Conservation (phyloP, 2,888 invertebrate genomes). For the Tridacna crocea region DNA sequence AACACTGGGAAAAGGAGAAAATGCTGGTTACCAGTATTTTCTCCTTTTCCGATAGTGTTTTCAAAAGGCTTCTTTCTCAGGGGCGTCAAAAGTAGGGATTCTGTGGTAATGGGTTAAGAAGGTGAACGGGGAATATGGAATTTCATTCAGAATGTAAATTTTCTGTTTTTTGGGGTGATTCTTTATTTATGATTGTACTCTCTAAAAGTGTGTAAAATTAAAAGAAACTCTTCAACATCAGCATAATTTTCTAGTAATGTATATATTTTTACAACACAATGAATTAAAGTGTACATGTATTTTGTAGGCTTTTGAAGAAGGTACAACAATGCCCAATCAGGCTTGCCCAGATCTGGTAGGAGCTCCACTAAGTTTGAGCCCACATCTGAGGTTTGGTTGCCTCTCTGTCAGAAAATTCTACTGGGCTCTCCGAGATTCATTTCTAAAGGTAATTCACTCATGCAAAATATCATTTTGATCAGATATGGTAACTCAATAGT, state of each 20-base stretch:
- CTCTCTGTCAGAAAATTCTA: conserved; percentile 90
- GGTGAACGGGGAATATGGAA: background rate
- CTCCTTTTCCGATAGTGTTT: no score
- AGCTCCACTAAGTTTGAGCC: conserved; percentile 89
- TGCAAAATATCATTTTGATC: no score
- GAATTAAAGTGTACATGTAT: no score
- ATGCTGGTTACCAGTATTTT: no score
- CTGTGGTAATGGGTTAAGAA: background rate
- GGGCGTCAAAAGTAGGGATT: background rate
- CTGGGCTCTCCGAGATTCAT: conserved; percentile 89
- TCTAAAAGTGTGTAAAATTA: no score
- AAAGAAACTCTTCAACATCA: no score
- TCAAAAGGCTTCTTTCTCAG: no score
- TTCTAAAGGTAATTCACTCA: conserved; percentile 85
- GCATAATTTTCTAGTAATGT: no score
- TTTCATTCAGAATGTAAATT: background rate
- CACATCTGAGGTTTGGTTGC: conserved; percentile 90
- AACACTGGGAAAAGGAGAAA: no score
- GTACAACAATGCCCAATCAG: conserved; percentile 89
- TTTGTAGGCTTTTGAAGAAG: conserved; percentile 84
- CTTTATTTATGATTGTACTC: no score
- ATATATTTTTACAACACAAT: no score
- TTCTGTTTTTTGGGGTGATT: background rate
- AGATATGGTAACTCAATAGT: no score
- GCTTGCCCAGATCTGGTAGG: conserved; percentile 89